A percentile compares a stretch with the other conserved stretches of the same genome.
These are phyloP conservation scores for Apamea sordens DNA, from an alignment of 2,888 invertebrate species.

Conservation along the genomic window DNA sequence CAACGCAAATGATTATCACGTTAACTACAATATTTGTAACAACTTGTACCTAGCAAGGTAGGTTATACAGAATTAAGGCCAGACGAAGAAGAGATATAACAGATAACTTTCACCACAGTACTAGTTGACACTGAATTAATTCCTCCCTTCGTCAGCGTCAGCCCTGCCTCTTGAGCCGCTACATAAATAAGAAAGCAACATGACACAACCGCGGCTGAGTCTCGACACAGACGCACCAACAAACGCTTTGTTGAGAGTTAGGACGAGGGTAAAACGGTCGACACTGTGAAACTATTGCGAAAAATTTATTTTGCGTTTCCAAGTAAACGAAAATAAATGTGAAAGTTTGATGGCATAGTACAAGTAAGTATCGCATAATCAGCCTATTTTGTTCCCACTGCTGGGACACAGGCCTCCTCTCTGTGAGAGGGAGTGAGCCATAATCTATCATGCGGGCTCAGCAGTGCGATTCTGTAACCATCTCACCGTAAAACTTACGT, in stretches of 20 bases:
- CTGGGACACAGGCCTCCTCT: too few species aligned
- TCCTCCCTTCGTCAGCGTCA: constrained; percentile 22
- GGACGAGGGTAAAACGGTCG: background rate
- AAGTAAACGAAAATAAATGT: background rate
- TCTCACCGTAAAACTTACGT: too few species aligned
- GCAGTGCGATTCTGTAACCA: too few species aligned
- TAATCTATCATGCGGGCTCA: too few species aligned
- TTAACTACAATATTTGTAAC: background rate
- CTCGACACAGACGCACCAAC: constrained; percentile 27
- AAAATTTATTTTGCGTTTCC: background rate
- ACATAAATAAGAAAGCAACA: constrained; percentile 46
- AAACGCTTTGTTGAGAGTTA: constrained; percentile 16
- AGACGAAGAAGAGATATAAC: background rate
- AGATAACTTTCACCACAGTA: background rate
- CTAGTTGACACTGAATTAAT: constrained; percentile 27
- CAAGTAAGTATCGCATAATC: too few species aligned
- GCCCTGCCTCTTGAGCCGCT: constrained; percentile 8
- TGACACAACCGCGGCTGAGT: constrained; percentile 25
- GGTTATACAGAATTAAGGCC: background rate
- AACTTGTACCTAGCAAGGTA: background rate
- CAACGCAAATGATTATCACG: background rate
- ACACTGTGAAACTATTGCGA: background rate
- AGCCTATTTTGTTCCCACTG: too few species aligned
- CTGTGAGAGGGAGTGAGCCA: too few species aligned
- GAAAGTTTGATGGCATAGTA: background rate